Percentiles rank a stretch among this genome's conserved stretches.
Conservation (phyloP, 2,797 vertebrate genomes). For the Spheniscus humboldti region DNA sequence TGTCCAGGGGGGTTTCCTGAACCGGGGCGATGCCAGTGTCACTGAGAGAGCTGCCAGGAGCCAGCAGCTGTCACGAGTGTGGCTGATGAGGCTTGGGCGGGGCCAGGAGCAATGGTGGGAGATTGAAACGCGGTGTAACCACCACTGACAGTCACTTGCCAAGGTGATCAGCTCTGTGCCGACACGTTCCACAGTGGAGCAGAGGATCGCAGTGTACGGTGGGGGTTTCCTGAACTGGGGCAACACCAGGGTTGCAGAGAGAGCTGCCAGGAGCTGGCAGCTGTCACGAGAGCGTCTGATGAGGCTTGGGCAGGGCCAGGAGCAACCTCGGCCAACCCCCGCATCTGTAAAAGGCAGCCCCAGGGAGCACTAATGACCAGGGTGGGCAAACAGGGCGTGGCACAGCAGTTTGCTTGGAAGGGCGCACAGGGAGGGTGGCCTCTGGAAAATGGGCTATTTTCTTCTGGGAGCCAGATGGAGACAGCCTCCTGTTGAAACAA, state of each 20-base stretch:
- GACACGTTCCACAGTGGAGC: too few species aligned
- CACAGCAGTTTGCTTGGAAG: not conserved
- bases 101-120: not conserved
- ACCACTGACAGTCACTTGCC: not conserved
- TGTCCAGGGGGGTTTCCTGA: not conserved
- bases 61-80: accelerated
- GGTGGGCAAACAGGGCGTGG: not conserved
- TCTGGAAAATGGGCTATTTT: not conserved
- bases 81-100: not conserved
- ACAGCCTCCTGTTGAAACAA: not conserved
- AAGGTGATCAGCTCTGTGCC: not conserved
- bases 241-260: not conserved
- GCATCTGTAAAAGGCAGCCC: not conserved
- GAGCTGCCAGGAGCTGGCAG: not conserved
- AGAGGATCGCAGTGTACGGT: not conserved
- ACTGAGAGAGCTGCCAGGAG: not conserved
- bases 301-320: not conserved
- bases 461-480: not conserved
- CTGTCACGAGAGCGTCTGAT: too few species aligned
- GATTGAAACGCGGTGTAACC: not conserved
- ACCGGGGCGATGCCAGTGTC: not conserved
- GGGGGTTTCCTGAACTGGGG: not conserved
- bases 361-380: not conserved
- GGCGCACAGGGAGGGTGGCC: not conserved
- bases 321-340: not conserved